Conservation (phyloP, 2,797 vertebrate genomes). For the Arctocebus calabarensis region DNA sequence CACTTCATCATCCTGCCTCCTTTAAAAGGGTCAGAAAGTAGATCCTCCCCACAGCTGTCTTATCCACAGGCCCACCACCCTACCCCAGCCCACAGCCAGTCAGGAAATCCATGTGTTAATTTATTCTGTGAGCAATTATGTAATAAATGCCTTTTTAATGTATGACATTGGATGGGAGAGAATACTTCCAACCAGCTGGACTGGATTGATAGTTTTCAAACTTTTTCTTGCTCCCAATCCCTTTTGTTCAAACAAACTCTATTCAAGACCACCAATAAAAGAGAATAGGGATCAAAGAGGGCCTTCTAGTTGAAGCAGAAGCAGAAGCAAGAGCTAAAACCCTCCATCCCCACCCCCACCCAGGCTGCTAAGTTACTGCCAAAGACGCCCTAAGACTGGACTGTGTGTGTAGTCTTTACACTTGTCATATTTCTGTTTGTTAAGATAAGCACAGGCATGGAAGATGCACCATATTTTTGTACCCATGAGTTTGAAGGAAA, state of each 20-base stretch:
- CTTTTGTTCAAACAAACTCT: neutral
- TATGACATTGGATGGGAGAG: neutral
- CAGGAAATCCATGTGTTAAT: neutral
- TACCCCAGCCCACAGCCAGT: neutral
- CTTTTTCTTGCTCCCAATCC: neutral
- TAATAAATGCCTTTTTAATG: neutral
- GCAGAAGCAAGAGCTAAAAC: neutral
- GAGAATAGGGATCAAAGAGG: neutral
- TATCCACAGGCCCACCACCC: no score
- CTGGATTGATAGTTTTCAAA: neutral
- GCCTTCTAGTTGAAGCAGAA: neutral
- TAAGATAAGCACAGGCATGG: neutral
- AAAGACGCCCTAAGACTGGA: neutral
- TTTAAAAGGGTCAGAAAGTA: neutral
- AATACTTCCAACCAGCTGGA: neutral
- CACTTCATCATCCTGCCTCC: neutral
- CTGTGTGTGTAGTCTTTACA: neutral
- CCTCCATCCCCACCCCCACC: neutral
- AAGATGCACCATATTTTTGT: neutral
- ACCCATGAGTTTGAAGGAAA: neutral
- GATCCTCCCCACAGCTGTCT: neutral
- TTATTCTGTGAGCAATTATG: neutral
- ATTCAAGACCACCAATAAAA: neutral
- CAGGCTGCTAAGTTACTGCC: neutral
- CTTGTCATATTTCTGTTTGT: neutral